Conservation (phyloP, 1,140 invertebrate genomes). For the Drosophila bocqueti region DNA sequence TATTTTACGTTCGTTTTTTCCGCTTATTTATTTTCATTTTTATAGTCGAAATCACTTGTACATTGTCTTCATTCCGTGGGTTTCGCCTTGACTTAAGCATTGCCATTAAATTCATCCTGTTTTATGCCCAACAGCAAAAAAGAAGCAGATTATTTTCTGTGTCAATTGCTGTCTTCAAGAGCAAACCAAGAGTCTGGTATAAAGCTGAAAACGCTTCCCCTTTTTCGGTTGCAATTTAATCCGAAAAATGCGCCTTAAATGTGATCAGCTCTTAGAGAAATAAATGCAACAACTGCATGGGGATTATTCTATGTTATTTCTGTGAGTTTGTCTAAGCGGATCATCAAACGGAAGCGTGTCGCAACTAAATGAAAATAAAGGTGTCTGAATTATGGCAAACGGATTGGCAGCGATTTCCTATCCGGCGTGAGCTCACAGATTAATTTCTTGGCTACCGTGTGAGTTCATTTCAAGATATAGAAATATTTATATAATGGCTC, state of each 20-base stretch:
- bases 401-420: constrained; percentile 65
- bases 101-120: constrained; percentile 61
- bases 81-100: constrained; percentile 53
- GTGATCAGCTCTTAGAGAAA: constrained; percentile 26
- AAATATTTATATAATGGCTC: constrained; percentile 38
- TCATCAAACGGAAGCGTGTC: constrained; percentile 72
- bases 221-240: constrained; percentile 29
- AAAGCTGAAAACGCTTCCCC: constrained; percentile 39
- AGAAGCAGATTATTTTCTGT: constrained; percentile 56
- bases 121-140: constrained; percentile 36
- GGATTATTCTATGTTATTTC: constrained; percentile 12
- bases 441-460: constrained; percentile 60
- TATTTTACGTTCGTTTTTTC: constrained; percentile 19
- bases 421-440: constrained; percentile 57
- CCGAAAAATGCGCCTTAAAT: constrained; percentile 37
- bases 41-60: constrained; percentile 35
- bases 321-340: constrained; percentile 51
- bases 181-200: constrained; percentile 27
- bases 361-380: constrained; percentile 37
- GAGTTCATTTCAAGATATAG: constrained; percentile 69
- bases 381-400: constrained; percentile 65
- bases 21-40: constrained; percentile 14
- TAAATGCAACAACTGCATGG: constrained; percentile 11
- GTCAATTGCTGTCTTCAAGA: constrained; percentile 60
- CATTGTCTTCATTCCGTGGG: constrained; percentile 32